Evolutionary conservation across 2,797 vertebrate genomes (phyloP).

Genomic region (Siniperca obscura): DNA sequence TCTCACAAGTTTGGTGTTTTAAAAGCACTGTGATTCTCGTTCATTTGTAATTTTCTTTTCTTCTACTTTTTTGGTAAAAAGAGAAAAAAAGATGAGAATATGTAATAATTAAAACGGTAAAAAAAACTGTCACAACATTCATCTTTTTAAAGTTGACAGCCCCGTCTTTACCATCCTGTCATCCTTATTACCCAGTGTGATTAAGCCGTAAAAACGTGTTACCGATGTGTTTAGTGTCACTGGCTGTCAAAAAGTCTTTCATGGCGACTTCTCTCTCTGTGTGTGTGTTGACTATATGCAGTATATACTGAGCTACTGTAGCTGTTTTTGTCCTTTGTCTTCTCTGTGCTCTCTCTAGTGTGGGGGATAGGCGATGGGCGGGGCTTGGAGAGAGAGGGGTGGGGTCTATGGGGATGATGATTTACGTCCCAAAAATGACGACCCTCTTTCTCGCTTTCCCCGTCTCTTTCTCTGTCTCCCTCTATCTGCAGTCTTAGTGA

Average conservation of each 20-base stretch:
- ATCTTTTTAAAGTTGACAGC: slow-evolving; percentile 87
- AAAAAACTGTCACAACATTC: slow-evolving; percentile 89
- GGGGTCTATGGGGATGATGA: slow-evolving; percentile 20
- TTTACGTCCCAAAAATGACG: neutral
- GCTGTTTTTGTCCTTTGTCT: slow-evolving; percentile 99
- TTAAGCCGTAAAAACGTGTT: slow-evolving; percentile 95
- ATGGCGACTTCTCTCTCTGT: slow-evolving; percentile 95
- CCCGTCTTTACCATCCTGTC: slow-evolving; percentile 88
- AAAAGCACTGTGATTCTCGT: slow-evolving; percentile 90
- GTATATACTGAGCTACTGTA: slow-evolving; percentile 99
- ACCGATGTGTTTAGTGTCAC: slow-evolving; percentile 98
- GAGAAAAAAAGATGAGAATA: slow-evolving; percentile 65
- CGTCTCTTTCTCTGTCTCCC: slow-evolving; percentile 70
- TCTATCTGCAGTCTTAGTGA: slow-evolving; percentile 96
- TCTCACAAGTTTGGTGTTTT: slow-evolving; percentile 90
- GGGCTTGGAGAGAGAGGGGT: slow-evolving; percentile 38
- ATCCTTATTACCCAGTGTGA: slow-evolving; percentile 97
- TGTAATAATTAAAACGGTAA: slow-evolving; percentile 80
- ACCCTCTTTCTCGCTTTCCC: slow-evolving; percentile 37
- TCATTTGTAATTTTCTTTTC: slow-evolving; percentile 65
- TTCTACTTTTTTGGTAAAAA: slow-evolving; percentile 74
- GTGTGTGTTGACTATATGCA: slow-evolving; percentile 99
- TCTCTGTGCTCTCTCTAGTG: slow-evolving; percentile 98
- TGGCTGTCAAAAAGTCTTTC: slow-evolving; percentile 95
- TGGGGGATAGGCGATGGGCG: slow-evolving; percentile 74